Evolutionary conservation across 92 coral and sea anemone species (phyloP), one percentile per base, ranked within the genome.

Genomic region (Virgularia gustaviana): DNA sequence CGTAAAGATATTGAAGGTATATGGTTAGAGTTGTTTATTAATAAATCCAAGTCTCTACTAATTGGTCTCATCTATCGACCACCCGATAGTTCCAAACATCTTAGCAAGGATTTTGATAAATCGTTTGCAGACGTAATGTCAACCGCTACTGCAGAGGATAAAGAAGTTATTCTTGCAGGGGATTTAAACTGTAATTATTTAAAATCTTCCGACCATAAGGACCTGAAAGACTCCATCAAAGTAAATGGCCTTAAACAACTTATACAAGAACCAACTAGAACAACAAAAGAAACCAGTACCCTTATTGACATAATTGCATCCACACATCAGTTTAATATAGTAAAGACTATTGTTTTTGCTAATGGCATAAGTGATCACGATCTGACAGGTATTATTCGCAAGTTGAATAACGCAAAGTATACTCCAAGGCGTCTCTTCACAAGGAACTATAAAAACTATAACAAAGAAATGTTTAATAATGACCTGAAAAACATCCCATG

Each of bases 1-100:
- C 39, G 44, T 29, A 27, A 60, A 22, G 67, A 34, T 15, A 34
- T 30, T 37, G 45, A 60, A 60, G 44, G 42, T 30, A 60, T 60
- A 22, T 60, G 67, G 67, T 31, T 57, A 2, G 67, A 60, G 24
- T 31, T 60, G 67, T 34, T 22, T 34, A 60, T 60, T 3, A 60
- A 60, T 33, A 35, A 60, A 35, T 60, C 67, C 19, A 60, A 60
- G 24, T 60, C 67, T 3, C 16, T 60, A 23, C 28, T 51, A 12
- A 51, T 60, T 60, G 23, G 27, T 37, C 19, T 60, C 19, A 34
- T 37, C 11, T 60, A 60, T 18, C 16, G 67, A 7, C 67, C 67
- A 30, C 37, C 65, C 13, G 42, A 59, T 22, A 27, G 22, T 1
- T 60, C 67, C 2, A 35, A 30, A 35, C 67, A 60, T 34, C 67